Conservation (phyloP, 2,797 vertebrate species). For the Argyrosomus regius region DNA sequence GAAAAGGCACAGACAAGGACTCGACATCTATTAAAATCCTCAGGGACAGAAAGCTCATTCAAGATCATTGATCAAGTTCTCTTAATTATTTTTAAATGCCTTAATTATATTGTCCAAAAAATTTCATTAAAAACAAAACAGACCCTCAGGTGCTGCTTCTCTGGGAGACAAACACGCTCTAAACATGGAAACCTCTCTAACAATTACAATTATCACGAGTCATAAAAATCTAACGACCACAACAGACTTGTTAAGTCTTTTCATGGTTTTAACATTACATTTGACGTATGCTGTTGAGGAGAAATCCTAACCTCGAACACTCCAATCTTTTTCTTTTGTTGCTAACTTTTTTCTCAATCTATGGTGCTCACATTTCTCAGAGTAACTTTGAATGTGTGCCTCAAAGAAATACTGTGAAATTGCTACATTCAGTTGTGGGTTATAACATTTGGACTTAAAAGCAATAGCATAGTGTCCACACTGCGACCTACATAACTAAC, state of each 20-base stretch:
- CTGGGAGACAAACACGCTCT: neutral
- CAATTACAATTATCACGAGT: constrained; percentile 4
- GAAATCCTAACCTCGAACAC: neutral
- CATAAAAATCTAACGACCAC: neutral
- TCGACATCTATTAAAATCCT: constrained; percentile 58
- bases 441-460: constrained; percentile 10
- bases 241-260: neutral
- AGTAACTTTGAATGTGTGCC: neutral
- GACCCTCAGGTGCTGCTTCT: neutral
- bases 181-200: neutral
- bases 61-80: constrained; percentile 46
- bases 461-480: neutral
- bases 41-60: constrained; percentile 47
- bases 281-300: neutral
- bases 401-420: neutral
- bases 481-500: constrained; percentile 4
- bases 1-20: constrained; percentile 62
- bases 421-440: constrained; percentile 7
- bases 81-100: constrained; percentile 55
- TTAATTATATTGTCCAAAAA: constrained; percentile 47
- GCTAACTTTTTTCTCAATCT: neutral
- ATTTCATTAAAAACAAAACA: constrained; percentile 29
- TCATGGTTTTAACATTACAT: neutral
- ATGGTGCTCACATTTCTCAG: neutral
- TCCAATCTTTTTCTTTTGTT: neutral